A percentile compares a stretch with the other conserved stretches of the same genome.
Conservation (phyloP, 1,140 invertebrate genomes). For the Zaprionus inermis region DNA sequence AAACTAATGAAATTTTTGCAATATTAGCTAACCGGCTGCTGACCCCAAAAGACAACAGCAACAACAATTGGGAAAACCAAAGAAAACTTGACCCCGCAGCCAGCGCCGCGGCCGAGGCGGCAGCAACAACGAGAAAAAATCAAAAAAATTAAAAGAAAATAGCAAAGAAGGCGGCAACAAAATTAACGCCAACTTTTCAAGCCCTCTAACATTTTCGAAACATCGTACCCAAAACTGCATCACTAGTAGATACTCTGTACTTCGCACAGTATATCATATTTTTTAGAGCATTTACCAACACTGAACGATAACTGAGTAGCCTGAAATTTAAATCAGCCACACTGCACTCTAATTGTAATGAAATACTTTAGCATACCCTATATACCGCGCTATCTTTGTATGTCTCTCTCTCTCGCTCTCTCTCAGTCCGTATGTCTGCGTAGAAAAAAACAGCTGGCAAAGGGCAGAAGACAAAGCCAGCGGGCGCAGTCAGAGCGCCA, state of each 20-base stretch:
- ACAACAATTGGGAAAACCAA: conserved; percentile 49
- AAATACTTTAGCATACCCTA: background rate
- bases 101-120: no score
- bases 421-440: conserved; percentile 9
- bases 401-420: background rate
- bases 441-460: conserved; percentile 31
- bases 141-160: conserved; percentile 70
- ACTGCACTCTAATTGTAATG: background rate
- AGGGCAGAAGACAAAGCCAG: conserved; percentile 67
- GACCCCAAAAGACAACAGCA: conserved; percentile 63
- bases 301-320: background rate
- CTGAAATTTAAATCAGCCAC: background rate
- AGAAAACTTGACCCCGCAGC: conserved; percentile 59
- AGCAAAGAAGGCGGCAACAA: conserved; percentile 46
- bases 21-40: conserved; percentile 70
- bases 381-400: background rate
- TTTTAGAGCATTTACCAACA: background rate
- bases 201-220: background rate
- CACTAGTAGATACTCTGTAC: background rate
- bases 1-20: conserved; percentile 81
- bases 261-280: no score
- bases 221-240: conserved; percentile 2
- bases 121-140: conserved; percentile 30
- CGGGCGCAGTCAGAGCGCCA: conserved; percentile 59
- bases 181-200: conserved; percentile 69